A percentile compares a stretch with the other conserved stretches of the same genome.
Evolutionary conservation across 2,888 invertebrate genomes (phyloP).

Genomic region (Xestoiulus laeticollis): DNA sequence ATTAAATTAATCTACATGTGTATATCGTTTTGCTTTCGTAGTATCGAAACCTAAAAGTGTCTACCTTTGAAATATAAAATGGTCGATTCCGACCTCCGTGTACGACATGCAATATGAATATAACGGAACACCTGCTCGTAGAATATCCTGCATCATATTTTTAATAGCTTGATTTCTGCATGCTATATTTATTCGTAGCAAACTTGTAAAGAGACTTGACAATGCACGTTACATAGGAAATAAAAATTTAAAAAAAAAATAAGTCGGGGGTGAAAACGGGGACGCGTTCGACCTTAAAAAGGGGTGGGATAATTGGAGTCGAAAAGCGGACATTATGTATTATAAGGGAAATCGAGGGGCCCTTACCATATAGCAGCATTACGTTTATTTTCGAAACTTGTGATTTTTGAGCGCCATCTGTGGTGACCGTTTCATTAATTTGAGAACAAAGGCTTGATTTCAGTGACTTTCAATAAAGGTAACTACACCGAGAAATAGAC

Average conservation of each 20-base stretch:
- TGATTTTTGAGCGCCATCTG: neutral
- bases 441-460: neutral
- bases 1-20: neutral
- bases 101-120: slow-evolving; percentile 6
- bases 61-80: neutral
- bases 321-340: neutral
- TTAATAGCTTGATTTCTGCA: neutral
- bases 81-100: slow-evolving; percentile 38
- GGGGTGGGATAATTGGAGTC: neutral
- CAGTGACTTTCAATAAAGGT: too few relatives aligned
- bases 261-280: neutral
- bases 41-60: neutral
- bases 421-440: neutral
- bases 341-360: neutral
- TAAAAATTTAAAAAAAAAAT: neutral
- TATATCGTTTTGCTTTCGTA: neutral
- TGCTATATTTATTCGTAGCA: neutral
- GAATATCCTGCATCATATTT: slow-evolving; percentile 14
- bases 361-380: neutral
- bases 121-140: slow-evolving; percentile 41
- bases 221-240: neutral
- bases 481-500: too few relatives aligned
- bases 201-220: neutral
- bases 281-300: neutral
- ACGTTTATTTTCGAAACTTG: neutral